Evolutionary conservation across 2,113 vertebrate species (phyloP), one percentile per base, ranked within the genome.

Genomic region (Callithrix jacchus): DNA sequence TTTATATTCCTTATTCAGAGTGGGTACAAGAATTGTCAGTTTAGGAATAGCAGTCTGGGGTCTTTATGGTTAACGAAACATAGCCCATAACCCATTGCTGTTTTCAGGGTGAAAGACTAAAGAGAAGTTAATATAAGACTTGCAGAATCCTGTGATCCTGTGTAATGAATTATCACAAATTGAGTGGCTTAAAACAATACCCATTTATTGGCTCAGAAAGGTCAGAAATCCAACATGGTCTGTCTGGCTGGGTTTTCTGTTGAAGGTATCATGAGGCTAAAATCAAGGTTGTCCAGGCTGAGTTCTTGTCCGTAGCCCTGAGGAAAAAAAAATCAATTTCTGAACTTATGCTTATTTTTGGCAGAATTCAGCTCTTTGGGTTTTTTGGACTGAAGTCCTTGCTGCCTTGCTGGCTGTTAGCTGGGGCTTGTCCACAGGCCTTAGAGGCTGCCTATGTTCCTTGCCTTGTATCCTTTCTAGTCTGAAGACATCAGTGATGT

Each of bases 171-270:
- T 18, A 45, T 27, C 30, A 73, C 23, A 95, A 73, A 54, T 1
- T 12, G 35, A 70, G 32, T 76, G 42, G 7, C 74, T 86, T 58
- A 70, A 68, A 40, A 23, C 49, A 45, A 4, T 68, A 71, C 47
- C n/a, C n/a, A 16, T 2, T 37, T 64, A 47, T 66, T 90, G 40
- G 14, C 1, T 86, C n/a, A 35, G 10, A 6, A 37, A 9, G 23
- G 0, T 37, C 9, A 52, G 32, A 16, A 77, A 3, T 9, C 37
- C 20, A n/a, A 23, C 4, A 7, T 3, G 23, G 17, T 2, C n/a
- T 47, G 17, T 2, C n/a, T 47, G 61, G 18, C 23, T 73, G 10
- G 20, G n/a, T 40, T 81, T 35, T 84, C 12, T 73, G 70, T 45
- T 83, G 17, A 32, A 21, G 18, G 10, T n/a, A 20, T 54, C 56